These are phyloP conservation scores for Heliornis fulica DNA, from an alignment of 2,113 vertebrate genomes.

Conservation along the genomic window DNA sequence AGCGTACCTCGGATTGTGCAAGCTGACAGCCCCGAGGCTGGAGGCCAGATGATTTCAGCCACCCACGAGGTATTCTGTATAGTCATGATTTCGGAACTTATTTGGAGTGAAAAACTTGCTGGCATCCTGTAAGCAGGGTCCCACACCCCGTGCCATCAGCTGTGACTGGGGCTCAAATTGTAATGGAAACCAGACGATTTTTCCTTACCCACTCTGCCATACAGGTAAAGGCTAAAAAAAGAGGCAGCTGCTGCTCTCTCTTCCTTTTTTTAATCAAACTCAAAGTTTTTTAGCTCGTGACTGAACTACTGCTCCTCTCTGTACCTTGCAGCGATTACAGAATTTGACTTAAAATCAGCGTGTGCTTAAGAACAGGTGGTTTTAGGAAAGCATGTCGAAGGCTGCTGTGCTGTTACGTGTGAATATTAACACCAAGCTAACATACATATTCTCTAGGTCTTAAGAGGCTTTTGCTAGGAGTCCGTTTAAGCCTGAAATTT, in stretches of 20 bases:
- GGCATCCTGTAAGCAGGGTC: not conserved
- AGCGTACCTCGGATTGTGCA: not conserved
- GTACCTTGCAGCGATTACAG: not conserved
- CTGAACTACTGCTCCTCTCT: not conserved
- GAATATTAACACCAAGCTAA: not conserved
- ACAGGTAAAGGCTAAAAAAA: not conserved
- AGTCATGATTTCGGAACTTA: conserved; percentile 31
- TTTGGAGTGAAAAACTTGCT: not conserved
- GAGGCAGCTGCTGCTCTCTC: not conserved
- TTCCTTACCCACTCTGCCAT: not conserved
- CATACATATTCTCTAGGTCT: not conserved
- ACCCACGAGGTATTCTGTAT: conserved; percentile 36
- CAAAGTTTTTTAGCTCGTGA: not conserved
- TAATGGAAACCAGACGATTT: not conserved
- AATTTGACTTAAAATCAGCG: not conserved
- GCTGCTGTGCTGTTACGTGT: not conserved
- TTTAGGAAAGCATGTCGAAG: not conserved
- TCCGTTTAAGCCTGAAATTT: not conserved
- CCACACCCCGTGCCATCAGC: not conserved
- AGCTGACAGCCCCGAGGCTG: conserved; percentile 1
- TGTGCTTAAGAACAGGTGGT: not conserved
- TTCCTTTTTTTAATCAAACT: not conserved
- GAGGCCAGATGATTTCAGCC: conserved; percentile 49
- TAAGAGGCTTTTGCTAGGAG: not conserved
- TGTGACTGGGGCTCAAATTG: not conserved